phyloP scores from a whole-genome alignment of 2,113 vertebrate species.

The Progne subis region DNA sequence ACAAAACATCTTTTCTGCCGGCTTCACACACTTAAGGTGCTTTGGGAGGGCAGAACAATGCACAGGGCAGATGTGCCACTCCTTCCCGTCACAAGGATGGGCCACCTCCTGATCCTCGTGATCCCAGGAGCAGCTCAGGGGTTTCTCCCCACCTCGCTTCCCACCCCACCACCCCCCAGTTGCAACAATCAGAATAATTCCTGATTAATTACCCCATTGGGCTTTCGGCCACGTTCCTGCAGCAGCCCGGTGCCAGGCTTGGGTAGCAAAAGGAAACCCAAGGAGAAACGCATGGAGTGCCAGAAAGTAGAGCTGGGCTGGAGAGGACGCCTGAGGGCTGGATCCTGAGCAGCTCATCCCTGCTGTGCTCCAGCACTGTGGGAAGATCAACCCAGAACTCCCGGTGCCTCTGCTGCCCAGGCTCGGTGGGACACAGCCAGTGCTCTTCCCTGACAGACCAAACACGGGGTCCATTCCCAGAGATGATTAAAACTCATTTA shows the following conservation, averaged over 20 bases:
- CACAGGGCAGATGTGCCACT: rapidly evolving
- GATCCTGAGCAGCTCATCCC: not conserved
- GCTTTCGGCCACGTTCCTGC: rapidly evolving
- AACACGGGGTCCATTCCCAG: rapidly evolving
- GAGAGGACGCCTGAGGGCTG: not conserved
- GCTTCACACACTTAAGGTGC: not conserved
- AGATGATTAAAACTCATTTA: not conserved
- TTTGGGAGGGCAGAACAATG: not conserved
- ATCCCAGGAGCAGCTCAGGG: not conserved
- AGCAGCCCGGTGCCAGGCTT: not conserved
- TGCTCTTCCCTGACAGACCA: not conserved
- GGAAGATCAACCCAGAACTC: not conserved
- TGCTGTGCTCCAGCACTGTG: not conserved
- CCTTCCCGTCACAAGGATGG: rapidly evolving
- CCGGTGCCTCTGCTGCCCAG: not conserved
- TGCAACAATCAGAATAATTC: not conserved
- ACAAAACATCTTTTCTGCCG: not conserved
- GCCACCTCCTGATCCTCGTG: not conserved
- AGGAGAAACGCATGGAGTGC: not conserved
- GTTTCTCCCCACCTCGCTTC: not conserved
- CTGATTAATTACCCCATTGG: rapidly evolving
- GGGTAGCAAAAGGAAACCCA: not conserved
- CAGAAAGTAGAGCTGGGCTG: not conserved
- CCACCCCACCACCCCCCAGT: rapidly evolving
- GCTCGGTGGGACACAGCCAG: not conserved